Evolutionary conservation across 2,888 invertebrate species (phyloP).

Genomic region (Acanthosepion esculentum): DNA sequence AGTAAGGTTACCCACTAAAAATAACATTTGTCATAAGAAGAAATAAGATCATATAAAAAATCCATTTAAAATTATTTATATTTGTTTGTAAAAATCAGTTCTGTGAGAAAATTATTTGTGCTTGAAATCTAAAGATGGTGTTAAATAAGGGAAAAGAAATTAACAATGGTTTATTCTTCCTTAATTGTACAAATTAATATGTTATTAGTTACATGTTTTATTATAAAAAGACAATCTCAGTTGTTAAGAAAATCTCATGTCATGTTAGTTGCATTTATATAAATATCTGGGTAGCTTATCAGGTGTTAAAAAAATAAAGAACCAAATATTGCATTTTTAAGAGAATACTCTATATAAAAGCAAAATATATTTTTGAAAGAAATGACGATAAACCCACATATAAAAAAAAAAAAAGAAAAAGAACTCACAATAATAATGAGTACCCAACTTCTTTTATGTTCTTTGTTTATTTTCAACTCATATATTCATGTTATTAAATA

Average conservation of each 20-base stretch:
- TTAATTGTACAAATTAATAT: too few species aligned
- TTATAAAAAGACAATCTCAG: too few species aligned
- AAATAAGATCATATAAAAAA: too few species aligned
- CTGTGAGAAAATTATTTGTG: too few species aligned
- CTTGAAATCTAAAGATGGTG: too few species aligned
- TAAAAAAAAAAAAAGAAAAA: not conserved
- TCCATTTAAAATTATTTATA: too few species aligned
- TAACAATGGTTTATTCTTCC: too few species aligned
- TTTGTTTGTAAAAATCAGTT: too few species aligned
- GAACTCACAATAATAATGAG: not conserved
- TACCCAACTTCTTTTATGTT: not conserved
- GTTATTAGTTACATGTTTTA: too few species aligned
- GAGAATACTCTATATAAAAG: not conserved
- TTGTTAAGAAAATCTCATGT: not conserved
- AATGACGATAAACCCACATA: not conserved
- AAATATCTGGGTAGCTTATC: not conserved
- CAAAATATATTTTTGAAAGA: not conserved
- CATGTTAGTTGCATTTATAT: not conserved
- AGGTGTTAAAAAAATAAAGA: not conserved
- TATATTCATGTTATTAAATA: not conserved
- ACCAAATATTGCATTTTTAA: not conserved
- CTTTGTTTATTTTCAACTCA: not conserved
- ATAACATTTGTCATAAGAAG: too few species aligned
- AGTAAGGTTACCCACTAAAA: too few species aligned
- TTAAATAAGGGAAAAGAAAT: too few species aligned